These are phyloP conservation scores for Euclidia mi DNA, from an alignment of 2,888 invertebrate species.

Conservation along the genomic window DNA sequence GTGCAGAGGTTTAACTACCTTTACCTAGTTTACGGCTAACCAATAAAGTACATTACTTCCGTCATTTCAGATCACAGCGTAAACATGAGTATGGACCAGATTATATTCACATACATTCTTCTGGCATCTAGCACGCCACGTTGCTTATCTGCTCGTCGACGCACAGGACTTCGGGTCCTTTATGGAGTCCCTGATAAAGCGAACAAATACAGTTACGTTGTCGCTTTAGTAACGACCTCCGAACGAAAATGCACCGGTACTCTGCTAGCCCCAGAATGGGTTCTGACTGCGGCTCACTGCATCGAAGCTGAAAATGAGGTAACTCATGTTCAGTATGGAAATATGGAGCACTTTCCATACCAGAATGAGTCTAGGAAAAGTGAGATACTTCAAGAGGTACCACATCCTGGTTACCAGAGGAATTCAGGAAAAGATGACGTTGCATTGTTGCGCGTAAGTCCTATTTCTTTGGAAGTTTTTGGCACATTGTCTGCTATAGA, in stretches of 20 bases:
- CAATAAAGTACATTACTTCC: too few relatives aligned
- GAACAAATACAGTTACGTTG: background rate
- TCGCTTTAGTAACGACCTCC: background rate
- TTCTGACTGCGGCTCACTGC: constrained; percentile 29
- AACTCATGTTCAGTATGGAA: background rate
- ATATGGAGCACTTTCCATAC: background rate
- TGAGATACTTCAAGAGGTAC: background rate
- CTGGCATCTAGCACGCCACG: background rate
- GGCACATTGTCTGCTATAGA: constrained; percentile 22
- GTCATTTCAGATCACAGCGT: background rate
- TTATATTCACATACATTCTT: background rate
- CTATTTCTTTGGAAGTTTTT: background rate
- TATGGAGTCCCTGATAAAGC: background rate
- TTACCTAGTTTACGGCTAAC: too few relatives aligned
- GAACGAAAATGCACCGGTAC: constrained; percentile 23
- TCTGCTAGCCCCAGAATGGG: constrained; percentile 29
- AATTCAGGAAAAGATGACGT: constrained; percentile 7
- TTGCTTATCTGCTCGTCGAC: background rate
- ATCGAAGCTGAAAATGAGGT: background rate
- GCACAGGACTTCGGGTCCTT: background rate
- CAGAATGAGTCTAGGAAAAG: background rate
- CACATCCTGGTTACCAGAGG: background rate
- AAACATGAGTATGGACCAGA: background rate
- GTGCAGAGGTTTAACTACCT: too few relatives aligned
- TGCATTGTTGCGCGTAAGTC: constrained; percentile 18